Base-by-base conservation (phyloP, 1,140 invertebrate species). In the Penaeus vannamei region DNA sequence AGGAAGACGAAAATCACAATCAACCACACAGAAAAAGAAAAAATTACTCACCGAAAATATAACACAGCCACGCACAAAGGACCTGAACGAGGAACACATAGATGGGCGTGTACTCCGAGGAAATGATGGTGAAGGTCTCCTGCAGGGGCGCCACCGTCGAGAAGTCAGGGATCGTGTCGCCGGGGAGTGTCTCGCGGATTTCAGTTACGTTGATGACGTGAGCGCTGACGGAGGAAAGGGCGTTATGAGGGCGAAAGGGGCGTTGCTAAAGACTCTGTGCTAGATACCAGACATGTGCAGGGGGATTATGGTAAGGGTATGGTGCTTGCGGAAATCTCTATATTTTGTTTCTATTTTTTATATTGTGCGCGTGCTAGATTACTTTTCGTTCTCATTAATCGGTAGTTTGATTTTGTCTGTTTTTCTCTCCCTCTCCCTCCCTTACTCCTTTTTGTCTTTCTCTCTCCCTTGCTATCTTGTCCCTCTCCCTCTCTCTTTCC, bases 71-170 rank as follows among this genome's bases (percentile, higher is more conserved):
- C 10, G 97, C 95, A 10, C 96, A 95, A 82, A 96, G 94, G 79
- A 98, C 95, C 93, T 98, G 97, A 77, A 98, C 95, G 1, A 98
- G 92, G 59, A 98, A 92, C 0, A 98, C 95, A 92, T 97, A 97
- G 46, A 97, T 94, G 0, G 96, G 95, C 1, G 96, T 96, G 92
- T 95, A 95, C 91, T 96, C 94, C 64, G 94, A 94, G 0, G 97
- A 95, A 80, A 94, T 94, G 5, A 96, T 94, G 72, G 95, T 94
- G 17, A 95, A 95, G 0, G 95, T 95, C 90, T 97, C 96, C 79
- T 95, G 95, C 59, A 95, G 95, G 79, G 96, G 93, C 82, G 96
- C 93, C 69, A 96, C 94, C 77, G 97, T 96, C 3, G 95, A 94
- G 2, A 97, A 93, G 92, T 97, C 96, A 0, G 96, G 96, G 72